phyloP scores from a whole-genome alignment of 2,888 invertebrate species.

The Tortricodes alternella region DNA sequence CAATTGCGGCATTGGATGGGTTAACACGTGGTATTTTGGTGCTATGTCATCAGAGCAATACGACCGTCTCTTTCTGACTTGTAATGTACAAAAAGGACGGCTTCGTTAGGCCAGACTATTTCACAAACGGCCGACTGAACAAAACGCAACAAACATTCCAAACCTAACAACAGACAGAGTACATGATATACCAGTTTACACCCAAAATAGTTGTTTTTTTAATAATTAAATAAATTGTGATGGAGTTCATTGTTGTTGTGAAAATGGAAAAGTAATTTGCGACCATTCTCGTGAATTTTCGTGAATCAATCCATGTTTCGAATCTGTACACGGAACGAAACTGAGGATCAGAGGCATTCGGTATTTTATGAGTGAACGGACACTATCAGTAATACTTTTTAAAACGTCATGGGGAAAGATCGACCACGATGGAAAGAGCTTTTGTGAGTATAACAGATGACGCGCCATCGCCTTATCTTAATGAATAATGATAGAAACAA shows the following conservation, averaged over 20 bases:
- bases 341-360: neutral
- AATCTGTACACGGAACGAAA: neutral
- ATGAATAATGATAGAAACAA: no score
- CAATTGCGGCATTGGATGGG: no score
- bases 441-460: no score
- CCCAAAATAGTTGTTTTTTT: neutral
- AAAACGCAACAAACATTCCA: constrained; percentile 70
- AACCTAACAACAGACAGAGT: constrained; percentile 51
- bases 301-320: neutral
- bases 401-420: no score
- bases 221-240: neutral
- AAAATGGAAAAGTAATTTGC: no score
- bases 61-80: neutral
- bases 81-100: neutral
- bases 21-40: no score
- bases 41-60: no score
- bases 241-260: no score
- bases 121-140: constrained; percentile 53
- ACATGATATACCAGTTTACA: neutral
- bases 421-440: no score
- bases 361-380: neutral
- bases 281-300: neutral
- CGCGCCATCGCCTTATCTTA: no score
- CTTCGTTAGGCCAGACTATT: constrained; percentile 39
- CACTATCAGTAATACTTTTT: neutral